phyloP scores from a whole-genome alignment of 53 echinoderm and acorn worm genomes.

The Stichopus horrens region DNA sequence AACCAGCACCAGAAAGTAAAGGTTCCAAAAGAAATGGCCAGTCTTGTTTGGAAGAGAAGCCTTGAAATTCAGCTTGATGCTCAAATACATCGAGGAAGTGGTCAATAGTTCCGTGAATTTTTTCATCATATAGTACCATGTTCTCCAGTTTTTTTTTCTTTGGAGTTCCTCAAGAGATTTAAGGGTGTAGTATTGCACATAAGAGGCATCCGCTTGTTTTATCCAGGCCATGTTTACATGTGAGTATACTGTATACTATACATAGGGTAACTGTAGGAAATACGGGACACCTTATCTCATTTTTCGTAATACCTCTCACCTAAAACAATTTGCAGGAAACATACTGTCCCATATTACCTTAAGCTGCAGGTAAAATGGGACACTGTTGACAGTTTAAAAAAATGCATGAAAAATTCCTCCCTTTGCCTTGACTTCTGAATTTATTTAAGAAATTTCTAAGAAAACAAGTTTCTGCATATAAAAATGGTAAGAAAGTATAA shows the following conservation, averaged over 20 bases:
- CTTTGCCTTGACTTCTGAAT: no score
- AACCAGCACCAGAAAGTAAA: constrained; percentile 29
- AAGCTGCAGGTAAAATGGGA: neutral
- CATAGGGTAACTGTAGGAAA: no score
- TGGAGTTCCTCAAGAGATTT: neutral
- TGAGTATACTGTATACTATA: no score
- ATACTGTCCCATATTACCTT: neutral
- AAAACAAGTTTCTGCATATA: no score
- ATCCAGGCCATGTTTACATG: constrained; percentile 20
- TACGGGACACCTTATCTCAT: no score
- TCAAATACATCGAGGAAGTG: constrained; percentile 26
- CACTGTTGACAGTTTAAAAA: neutral
- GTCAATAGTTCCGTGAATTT: constrained; percentile 17
- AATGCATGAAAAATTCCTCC: no score
- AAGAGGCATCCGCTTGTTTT: neutral
- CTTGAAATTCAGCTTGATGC: constrained; percentile 38
- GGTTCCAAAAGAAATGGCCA: constrained; percentile 23
- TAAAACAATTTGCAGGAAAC: no score
- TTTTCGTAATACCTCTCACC: no score
- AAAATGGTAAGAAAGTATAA: neutral
- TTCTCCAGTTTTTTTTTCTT: constrained; percentile 27
- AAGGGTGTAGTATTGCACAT: constrained; percentile 24
- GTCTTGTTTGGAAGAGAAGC: constrained; percentile 11
- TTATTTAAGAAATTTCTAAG: no score
- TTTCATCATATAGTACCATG: constrained; percentile 15